phyloP scores from a whole-genome alignment of 1,140 invertebrate genomes.

The Calliopsis andreniformis region DNA sequence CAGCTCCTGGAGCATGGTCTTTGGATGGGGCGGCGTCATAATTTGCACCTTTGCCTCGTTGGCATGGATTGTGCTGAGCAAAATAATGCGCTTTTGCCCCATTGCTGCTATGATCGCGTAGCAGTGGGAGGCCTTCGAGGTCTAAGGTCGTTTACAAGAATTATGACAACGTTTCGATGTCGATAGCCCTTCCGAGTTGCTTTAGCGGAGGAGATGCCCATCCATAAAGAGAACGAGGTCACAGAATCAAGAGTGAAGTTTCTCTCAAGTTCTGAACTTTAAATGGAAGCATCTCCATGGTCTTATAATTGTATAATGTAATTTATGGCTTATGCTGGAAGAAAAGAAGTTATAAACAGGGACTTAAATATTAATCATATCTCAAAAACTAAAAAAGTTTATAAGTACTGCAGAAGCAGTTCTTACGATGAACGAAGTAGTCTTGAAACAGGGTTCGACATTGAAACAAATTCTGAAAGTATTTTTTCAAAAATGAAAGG shows the following conservation, averaged over 20 bases:
- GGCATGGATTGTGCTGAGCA: conserved; percentile 93
- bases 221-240: conserved; percentile 12
- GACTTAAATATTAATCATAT: not conserved
- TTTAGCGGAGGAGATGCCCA: not conserved
- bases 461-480: conserved; percentile 25
- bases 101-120: conserved; percentile 88
- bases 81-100: conserved; percentile 94
- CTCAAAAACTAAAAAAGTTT: not conserved
- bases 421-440: not conserved
- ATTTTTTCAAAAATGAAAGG: conserved; percentile 26
- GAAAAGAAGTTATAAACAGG: not conserved
- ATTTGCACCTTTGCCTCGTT: conserved; percentile 89
- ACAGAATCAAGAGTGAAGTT: not conserved
- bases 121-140: conserved; percentile 74
- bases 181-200: conserved; percentile 15
- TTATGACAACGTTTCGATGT: conserved; percentile 36
- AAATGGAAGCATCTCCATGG: not conserved
- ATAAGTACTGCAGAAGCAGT: not conserved
- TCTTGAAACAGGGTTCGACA: not conserved
- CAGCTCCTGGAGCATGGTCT: conserved; percentile 90
- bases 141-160: conserved; percentile 62
- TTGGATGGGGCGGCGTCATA: conserved; percentile 91
- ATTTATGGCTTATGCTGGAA: not conserved
- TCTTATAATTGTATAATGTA: not conserved
- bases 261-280: not conserved